These are phyloP conservation scores for Hippoglossus hippoglossus DNA, from an alignment of 2,797 vertebrate genomes.

Conservation along the genomic window DNA sequence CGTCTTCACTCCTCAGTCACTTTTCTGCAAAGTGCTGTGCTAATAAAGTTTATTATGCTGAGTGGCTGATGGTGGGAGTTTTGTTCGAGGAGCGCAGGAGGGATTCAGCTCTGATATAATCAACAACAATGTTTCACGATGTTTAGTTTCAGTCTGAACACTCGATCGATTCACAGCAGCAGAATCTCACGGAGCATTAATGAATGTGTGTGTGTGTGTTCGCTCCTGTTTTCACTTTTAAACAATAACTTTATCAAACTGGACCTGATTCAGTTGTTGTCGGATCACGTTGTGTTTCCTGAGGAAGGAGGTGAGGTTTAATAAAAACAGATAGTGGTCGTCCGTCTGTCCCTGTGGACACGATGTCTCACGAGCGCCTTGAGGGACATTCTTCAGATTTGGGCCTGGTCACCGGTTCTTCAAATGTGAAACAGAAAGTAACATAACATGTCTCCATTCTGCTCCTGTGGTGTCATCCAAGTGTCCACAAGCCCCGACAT, in stretches of 20 bases:
- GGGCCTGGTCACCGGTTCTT: too few relatives aligned
- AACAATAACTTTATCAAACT: background rate
- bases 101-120: constrained; percentile 7
- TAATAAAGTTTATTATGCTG: constrained; percentile 34
- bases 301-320: background rate
- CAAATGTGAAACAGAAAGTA: too few relatives aligned
- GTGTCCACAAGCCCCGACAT: too few relatives aligned
- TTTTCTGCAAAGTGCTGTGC: constrained; percentile 9
- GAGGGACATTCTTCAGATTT: too few relatives aligned
- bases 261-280: background rate
- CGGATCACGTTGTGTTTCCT: background rate
- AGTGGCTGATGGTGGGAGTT: background rate
- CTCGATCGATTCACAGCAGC: background rate
- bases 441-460: too few relatives aligned
- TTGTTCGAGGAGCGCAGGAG: background rate
- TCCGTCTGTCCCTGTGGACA: too few relatives aligned
- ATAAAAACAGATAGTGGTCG: too few relatives aligned
- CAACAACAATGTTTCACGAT: background rate
- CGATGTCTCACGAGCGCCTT: too few relatives aligned
- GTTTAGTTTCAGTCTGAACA: background rate
- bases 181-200: background rate
- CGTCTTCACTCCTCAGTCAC: constrained; percentile 5
- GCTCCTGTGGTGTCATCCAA: too few relatives aligned
- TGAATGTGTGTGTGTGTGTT: background rate
- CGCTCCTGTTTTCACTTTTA: background rate